Percentiles rank a stretch among this genome's conserved stretches.
phyloP scores from a whole-genome alignment of 2,888 invertebrate species.

The Pseudoips prasinana region DNA sequence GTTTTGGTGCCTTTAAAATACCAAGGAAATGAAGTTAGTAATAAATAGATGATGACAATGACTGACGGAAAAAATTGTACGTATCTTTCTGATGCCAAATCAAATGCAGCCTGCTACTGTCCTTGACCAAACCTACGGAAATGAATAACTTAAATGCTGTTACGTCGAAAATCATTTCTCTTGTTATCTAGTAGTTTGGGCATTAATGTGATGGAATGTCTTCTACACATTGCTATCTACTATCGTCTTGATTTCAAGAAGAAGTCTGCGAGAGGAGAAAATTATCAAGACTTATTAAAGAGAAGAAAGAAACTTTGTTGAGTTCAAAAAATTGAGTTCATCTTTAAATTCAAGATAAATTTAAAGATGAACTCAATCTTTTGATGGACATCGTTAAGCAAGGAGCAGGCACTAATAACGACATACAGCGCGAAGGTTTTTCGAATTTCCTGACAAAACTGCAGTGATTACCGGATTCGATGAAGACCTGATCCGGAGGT shows the following conservation, averaged over 20 bases:
- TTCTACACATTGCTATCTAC: slow-evolving; percentile 6
- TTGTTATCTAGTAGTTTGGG: too few species aligned
- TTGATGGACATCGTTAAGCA: slow-evolving; percentile 11
- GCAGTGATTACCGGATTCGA: slow-evolving; percentile 20
- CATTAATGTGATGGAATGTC: slow-evolving; percentile 5
- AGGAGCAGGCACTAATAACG: slow-evolving; percentile 10
- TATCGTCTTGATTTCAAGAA: slow-evolving; percentile 5
- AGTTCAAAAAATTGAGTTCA: too few species aligned
- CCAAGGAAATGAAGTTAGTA: too few species aligned
- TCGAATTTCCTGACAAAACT: slow-evolving; percentile 16
- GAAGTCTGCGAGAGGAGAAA: slow-evolving; percentile 3
- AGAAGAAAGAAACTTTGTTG: not conserved
- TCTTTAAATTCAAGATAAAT: slow-evolving; percentile 2
- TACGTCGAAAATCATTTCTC: too few species aligned
- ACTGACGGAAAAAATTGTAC: too few species aligned
- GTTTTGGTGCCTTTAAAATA: too few species aligned
- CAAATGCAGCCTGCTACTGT: too few species aligned
- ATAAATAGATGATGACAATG: too few species aligned
- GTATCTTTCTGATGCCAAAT: too few species aligned
- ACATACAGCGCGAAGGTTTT: slow-evolving; percentile 10
- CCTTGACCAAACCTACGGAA: too few species aligned
- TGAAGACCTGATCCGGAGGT: slow-evolving; percentile 1
- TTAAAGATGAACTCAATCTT: slow-evolving; percentile 5
- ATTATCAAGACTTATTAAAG: not conserved
- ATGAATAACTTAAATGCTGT: too few species aligned